Base-by-base conservation (phyloP, 1,140 invertebrate genomes). In the Panagrolaimus sp. region DNA sequence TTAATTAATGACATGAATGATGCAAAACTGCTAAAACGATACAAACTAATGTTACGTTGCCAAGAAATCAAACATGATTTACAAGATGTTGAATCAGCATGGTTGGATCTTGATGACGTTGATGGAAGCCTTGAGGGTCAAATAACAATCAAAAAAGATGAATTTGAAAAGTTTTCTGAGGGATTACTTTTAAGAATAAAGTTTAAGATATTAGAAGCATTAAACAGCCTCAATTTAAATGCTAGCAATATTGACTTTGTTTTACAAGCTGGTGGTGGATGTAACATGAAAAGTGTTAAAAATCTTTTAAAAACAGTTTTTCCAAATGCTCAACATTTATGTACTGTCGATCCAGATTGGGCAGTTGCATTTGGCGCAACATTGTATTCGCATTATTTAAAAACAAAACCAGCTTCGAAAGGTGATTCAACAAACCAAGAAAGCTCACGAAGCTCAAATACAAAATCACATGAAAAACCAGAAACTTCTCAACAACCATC, bases 101-200 rank as follows among this genome's bases (percentile, higher is more conserved):
- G 88, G 78, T 91, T 94, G 81, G 92, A 93, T 86, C 92, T 96
- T 69, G 7, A 7, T 38, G 31, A 38, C 7, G 7, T 38, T 38
- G 31, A 38, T 38, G 2, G 2, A 38, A 38, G 31, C 7, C 7
- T 38, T 38, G 31, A 38, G 2, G 7, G 2, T 38, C 31, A 38
- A 38, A 38, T 38, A 4, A 38, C 7, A 2, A 38, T 38, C 2
- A 38, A 38, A 38, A 38, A 7, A 7, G 31, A 38, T 38, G 31
- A 38, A 38, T 38, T 38, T 7, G 31, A 38, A 38, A 38, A 38
- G 7, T 7, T 38, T 38, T 38, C 31, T 4, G 93, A 96, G 80
- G 94, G 92, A 1, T 85, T 96, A 47, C 92, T 89, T 80, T 93
- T 96, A 83, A 93, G 93, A 66, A 90, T 93, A 73, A 93, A 96